Conservation (phyloP, 2,797 vertebrate species). For the Sebastes steindachneri region DNA sequence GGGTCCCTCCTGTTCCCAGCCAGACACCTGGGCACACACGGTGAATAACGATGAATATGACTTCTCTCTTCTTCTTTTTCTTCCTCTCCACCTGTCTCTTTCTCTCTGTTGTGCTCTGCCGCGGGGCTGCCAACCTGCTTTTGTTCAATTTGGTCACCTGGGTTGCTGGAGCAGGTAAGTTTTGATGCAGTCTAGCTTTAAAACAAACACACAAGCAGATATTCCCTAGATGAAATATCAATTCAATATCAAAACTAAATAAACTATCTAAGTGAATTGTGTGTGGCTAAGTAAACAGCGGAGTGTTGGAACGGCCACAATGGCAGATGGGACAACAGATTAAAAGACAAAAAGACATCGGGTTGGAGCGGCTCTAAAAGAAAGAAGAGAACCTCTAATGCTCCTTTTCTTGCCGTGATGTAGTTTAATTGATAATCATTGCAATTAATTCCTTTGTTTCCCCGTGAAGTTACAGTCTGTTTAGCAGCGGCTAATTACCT, state of each 20-base stretch:
- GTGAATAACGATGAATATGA: constrained; percentile 44
- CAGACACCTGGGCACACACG: constrained; percentile 6
- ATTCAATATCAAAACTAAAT: constrained; percentile 13
- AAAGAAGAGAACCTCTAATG: constrained; percentile 21
- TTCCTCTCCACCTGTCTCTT: neutral
- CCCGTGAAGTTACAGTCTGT: constrained; percentile 52
- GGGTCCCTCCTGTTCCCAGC: constrained; percentile 33
- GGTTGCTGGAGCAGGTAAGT: neutral
- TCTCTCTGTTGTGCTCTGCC: neutral
- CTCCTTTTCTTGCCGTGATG: constrained; percentile 29
- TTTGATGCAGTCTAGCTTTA: neutral
- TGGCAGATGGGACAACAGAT: constrained; percentile 50
- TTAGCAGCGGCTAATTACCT: constrained; percentile 65
- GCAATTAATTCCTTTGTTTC: constrained; percentile 71
- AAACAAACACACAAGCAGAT: neutral
- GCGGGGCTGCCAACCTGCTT: neutral
- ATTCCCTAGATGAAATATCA: neutral
- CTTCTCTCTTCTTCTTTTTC: constrained; percentile 3
- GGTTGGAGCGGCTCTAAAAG: constrained; percentile 23
- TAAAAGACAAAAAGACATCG: constrained; percentile 46
- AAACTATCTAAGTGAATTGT: neutral
- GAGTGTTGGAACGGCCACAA: constrained; percentile 14
- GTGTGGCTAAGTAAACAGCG: neutral
- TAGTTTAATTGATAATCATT: constrained; percentile 76
- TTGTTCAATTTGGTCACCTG: neutral